These are phyloP conservation scores for Diplosoma virens DNA, from an alignment of 23 tunicate species.

Conservation along the genomic window DNA sequence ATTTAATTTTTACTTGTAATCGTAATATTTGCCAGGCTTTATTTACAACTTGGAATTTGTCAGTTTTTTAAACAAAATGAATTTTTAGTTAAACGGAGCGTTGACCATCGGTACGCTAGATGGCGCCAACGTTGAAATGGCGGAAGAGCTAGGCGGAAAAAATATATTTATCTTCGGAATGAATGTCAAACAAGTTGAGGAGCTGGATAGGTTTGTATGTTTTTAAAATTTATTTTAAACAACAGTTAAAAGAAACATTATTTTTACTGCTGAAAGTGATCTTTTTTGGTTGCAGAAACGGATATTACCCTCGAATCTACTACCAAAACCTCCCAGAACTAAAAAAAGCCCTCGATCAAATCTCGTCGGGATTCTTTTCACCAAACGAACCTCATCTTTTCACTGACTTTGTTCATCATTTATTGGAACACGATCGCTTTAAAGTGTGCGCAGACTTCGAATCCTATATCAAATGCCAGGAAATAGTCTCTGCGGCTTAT, in stretches of 20 bases:
- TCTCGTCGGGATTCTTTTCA: slow-evolving; percentile 67
- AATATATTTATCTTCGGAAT: slow-evolving; percentile 94
- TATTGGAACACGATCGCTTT: slow-evolving; percentile 79
- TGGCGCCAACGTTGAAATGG: slow-evolving; percentile 98
- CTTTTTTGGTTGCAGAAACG: slow-evolving; percentile 23
- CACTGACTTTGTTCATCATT: slow-evolving; percentile 50
- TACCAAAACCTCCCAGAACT: slow-evolving; percentile 65
- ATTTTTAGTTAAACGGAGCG: slow-evolving; percentile 82
- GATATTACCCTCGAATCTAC: slow-evolving; percentile 72
- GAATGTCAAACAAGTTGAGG: slow-evolving; percentile 75
- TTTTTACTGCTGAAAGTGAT: neutral
- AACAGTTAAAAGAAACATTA: neutral
- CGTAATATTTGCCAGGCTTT: too few relatives aligned
- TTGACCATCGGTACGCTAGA: slow-evolving; percentile 95
- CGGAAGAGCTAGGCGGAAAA: slow-evolving; percentile 69
- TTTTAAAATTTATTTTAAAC: neutral
- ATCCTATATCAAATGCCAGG: slow-evolving; percentile 80
- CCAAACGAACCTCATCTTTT: slow-evolving; percentile 74
- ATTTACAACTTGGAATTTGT: neutral
- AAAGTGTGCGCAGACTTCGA: slow-evolving; percentile 83
- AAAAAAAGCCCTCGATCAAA: slow-evolving; percentile 73
- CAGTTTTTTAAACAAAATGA: too few relatives aligned
- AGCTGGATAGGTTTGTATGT: slow-evolving; percentile 56
- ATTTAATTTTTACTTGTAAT: too few relatives aligned
- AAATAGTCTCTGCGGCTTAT: slow-evolving; percentile 63